Percentiles rank a stretch among this genome's conserved stretches.
phyloP scores from a whole-genome alignment of 2,888 invertebrate species.

The Ennomos quercinarius region DNA sequence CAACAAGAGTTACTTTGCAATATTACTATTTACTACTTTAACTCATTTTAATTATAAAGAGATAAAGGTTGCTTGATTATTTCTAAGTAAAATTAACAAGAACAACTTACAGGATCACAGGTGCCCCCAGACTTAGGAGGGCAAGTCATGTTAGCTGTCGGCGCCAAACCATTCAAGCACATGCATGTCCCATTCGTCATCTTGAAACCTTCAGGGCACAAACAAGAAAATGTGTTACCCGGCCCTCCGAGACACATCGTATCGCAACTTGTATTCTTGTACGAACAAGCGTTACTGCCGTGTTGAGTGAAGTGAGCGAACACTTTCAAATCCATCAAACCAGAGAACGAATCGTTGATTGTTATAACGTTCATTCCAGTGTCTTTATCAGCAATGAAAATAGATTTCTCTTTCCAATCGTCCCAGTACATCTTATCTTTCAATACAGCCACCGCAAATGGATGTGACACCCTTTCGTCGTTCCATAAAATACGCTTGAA shows the following conservation, averaged over 20 bases:
- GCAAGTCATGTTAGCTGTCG: conserved; percentile 89
- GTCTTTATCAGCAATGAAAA: conserved; percentile 93
- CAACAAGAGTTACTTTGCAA: too few relatives aligned
- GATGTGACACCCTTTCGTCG: conserved; percentile 90
- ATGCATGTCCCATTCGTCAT: conserved; percentile 86
- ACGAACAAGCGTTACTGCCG: conserved; percentile 90
- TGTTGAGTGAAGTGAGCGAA: conserved; percentile 91
- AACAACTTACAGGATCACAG: conserved; percentile 81
- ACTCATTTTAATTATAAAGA: too few relatives aligned
- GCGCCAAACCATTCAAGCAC: conserved; percentile 89
- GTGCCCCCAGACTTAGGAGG: conserved; percentile 84
- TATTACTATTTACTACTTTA: too few relatives aligned
- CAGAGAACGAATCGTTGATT: conserved; percentile 87
- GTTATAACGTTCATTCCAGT: conserved; percentile 87
- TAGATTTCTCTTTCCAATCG: conserved; percentile 93
- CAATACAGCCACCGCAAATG: conserved; percentile 94
- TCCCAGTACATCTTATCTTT: conserved; percentile 96
- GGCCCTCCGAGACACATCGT: conserved; percentile 93
- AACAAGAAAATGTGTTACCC: conserved; percentile 87
- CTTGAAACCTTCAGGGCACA: conserved; percentile 92
- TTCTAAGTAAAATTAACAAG: conserved; percentile 1
- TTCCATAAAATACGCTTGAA: conserved; percentile 88
- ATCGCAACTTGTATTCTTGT: conserved; percentile 86
- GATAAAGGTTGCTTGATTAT: too few relatives aligned
- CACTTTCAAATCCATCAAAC: conserved; percentile 93